These are phyloP conservation scores for Lipotes vexillifer DNA, from an alignment of 2,113 vertebrate species.

Conservation along the genomic window DNA sequence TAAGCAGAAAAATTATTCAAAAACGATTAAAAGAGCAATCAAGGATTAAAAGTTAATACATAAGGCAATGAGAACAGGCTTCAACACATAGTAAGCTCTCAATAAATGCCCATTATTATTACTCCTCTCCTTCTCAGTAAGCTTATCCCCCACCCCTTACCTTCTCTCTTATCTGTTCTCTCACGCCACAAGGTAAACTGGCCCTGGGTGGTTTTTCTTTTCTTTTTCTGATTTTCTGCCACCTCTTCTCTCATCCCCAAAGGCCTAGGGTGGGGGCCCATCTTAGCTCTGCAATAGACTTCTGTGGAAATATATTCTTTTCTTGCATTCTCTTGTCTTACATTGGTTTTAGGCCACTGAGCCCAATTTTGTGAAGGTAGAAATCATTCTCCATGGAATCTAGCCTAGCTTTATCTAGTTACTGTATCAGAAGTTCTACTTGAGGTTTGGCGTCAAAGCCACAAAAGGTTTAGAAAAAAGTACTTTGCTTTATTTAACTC, in stretches of 20 bases:
- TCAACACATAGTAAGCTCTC: neutral
- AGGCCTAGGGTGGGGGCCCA: neutral
- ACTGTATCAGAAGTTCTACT: neutral
- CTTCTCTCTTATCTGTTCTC: too few relatives aligned
- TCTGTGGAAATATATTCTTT: neutral
- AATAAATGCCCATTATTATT: neutral
- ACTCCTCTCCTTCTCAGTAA: neutral
- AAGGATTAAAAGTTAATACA: neutral
- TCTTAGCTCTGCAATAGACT: neutral
- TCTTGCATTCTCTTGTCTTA: neutral
- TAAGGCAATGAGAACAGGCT: neutral
- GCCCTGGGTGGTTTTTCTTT: neutral
- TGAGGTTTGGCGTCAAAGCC: neutral
- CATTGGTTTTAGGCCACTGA: neutral
- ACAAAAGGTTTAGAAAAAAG: neutral
- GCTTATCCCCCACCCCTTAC: neutral
- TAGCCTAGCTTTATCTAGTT: neutral
- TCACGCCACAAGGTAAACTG: neutral
- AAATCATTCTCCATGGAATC: neutral
- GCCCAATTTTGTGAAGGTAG: neutral
- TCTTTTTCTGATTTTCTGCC: neutral
- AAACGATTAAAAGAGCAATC: neutral
- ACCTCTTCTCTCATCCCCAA: neutral
- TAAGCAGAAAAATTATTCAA: neutral
- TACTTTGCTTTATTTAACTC: neutral